A percentile compares a stretch with the other conserved stretches of the same genome.
Evolutionary conservation across 2,888 invertebrate genomes (phyloP).

Genomic region (Cepaea hortensis): DNA sequence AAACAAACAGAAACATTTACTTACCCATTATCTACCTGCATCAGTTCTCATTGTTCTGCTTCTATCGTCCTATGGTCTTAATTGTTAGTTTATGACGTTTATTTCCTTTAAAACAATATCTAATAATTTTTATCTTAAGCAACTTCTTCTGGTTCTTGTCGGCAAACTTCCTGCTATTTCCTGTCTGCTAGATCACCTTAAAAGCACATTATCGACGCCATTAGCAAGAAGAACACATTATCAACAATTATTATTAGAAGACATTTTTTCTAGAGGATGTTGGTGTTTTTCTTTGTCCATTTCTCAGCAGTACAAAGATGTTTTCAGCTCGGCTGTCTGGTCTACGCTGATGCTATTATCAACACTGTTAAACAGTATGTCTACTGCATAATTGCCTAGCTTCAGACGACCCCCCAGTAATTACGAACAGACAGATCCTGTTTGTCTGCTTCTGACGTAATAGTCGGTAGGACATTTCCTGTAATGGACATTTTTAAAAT

Average conservation of each 20-base stretch:
- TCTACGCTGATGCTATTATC: background rate
- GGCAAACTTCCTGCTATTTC: too few species aligned
- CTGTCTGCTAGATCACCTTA: background rate
- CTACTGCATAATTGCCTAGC: background rate
- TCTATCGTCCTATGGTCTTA: too few species aligned
- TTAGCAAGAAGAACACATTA: background rate
- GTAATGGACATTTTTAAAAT: conserved; percentile 1
- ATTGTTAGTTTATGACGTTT: too few species aligned
- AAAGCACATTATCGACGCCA: background rate
- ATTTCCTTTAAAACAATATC: too few species aligned
- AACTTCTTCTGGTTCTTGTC: too few species aligned
- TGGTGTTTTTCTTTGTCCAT: background rate
- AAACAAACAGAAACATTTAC: too few species aligned
- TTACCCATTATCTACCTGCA: too few species aligned
- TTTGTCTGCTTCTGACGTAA: background rate
- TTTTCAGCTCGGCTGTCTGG: background rate
- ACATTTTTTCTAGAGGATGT: background rate
- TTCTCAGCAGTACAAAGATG: background rate
- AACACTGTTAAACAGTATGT: too few species aligned
- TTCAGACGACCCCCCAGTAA: background rate
- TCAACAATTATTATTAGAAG: background rate
- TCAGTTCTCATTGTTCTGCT: too few species aligned
- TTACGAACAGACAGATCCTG: background rate
- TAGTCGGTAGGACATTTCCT: background rate
- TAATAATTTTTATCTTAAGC: too few species aligned